Evolutionary conservation across 1,140 invertebrate species (phyloP).

Genomic region (Drosophila paulistorum): DNA sequence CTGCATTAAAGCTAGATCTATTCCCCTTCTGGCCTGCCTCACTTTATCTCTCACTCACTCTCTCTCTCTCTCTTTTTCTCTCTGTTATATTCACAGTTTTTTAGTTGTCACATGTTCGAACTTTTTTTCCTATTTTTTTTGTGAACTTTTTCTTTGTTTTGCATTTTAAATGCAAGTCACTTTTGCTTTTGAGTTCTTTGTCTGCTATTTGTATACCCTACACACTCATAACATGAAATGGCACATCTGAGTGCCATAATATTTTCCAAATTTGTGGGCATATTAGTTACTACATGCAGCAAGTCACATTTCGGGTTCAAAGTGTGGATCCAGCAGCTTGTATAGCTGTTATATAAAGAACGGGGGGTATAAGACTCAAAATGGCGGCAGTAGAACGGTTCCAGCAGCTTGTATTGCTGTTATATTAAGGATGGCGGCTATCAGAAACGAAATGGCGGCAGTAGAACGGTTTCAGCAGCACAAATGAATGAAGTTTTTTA

Average conservation of each 20-base stretch:
- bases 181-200: conserved; percentile 56
- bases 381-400: no score
- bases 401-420: no score
- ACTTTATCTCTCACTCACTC: neutral
- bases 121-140: conserved; percentile 15
- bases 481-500: no score
- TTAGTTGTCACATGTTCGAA: conserved; percentile 70
- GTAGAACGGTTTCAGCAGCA: no score
- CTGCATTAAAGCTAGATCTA: neutral
- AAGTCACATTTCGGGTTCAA: no score
- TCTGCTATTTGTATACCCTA: conserved; percentile 19
- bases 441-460: no score
- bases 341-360: no score
- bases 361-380: no score
- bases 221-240: neutral
- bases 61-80: conserved; percentile 19
- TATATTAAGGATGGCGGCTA: no score
- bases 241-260: neutral
- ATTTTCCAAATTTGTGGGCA: no score
- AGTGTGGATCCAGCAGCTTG: no score
- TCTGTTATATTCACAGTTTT: conserved; percentile 8
- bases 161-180: conserved; percentile 55
- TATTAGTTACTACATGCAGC: no score
- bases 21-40: neutral
- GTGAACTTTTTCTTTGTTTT: conserved; percentile 52